Evolutionary conservation across 2,113 vertebrate genomes (phyloP).

Genomic region (Felis chaus): DNA sequence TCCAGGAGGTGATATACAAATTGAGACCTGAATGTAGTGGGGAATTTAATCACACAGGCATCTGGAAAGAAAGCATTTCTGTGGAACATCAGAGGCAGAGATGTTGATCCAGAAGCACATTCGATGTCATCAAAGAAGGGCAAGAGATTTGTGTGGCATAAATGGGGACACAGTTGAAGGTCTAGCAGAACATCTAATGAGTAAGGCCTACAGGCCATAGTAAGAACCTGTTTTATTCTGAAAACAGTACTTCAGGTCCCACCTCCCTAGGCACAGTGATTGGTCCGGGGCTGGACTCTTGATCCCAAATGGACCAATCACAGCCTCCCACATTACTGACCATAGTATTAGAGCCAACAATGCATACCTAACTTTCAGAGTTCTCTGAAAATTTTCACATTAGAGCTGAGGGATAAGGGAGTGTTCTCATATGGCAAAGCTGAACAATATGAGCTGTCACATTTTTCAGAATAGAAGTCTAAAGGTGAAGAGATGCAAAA

Average conservation of each 20-base stretch:
- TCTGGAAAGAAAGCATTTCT: neutral
- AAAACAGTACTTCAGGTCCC: neutral
- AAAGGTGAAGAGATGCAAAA: neutral
- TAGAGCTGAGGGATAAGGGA: neutral
- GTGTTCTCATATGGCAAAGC: neutral
- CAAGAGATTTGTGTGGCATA: neutral
- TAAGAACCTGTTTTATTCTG: neutral
- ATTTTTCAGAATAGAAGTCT: neutral
- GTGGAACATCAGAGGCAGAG: neutral
- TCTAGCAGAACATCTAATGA: neutral
- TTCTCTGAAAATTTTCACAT: neutral
- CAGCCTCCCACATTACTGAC: neutral
- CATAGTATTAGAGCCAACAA: neutral
- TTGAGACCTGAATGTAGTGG: neutral
- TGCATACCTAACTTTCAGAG: neutral
- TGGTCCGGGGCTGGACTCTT: neutral
- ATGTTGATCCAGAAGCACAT: neutral
- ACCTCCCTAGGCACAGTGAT: neutral
- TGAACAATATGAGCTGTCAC: neutral
- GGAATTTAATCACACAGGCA: neutral
- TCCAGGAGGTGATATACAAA: neutral
- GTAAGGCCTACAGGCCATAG: neutral
- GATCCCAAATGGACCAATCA: neutral
- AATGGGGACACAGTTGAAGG: neutral
- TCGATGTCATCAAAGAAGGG: neutral